These are phyloP conservation scores for Siniperca undulata DNA, from an alignment of 2,797 vertebrate genomes.

Conservation along the genomic window DNA sequence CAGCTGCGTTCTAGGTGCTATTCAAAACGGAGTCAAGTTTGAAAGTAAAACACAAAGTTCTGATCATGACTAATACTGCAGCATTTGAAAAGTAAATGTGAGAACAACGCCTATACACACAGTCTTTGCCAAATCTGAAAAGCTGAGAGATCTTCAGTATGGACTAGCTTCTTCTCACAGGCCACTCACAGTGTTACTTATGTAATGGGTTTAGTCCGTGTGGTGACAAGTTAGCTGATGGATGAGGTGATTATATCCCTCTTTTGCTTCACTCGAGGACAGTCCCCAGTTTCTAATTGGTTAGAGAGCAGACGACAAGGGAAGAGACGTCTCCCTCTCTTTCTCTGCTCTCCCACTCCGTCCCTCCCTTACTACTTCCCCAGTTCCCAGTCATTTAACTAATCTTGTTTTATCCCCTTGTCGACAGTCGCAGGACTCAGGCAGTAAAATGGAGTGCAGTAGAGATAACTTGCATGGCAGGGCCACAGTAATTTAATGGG, in stretches of 20 bases:
- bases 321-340: constrained; percentile 48
- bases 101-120: not conserved
- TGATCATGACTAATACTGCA: not conserved
- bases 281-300: constrained; percentile 77
- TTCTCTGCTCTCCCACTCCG: constrained; percentile 26
- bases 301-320: constrained; percentile 67
- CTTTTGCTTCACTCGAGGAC: constrained; percentile 69
- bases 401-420: constrained; percentile 82
- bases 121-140: constrained; percentile 2
- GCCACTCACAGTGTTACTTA: constrained; percentile 34
- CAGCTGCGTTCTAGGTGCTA: constrained; percentile 5
- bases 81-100: constrained; percentile 21
- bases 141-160: constrained; percentile 31
- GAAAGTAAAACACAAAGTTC: not conserved
- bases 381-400: constrained; percentile 81
- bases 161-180: constrained; percentile 47
- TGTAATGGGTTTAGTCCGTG: constrained; percentile 66
- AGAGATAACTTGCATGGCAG: constrained; percentile 78
- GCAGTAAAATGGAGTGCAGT: constrained; percentile 75
- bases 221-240: constrained; percentile 75
- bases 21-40: not conserved
- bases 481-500: constrained; percentile 81
- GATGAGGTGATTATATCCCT: constrained; percentile 76
- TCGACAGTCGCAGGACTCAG: constrained; percentile 70
- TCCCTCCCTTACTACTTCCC: constrained; percentile 51